Conservation (phyloP, 30 jellyfish, hydroid and myxozoan species). For the Cassiopea xamachana region DNA sequence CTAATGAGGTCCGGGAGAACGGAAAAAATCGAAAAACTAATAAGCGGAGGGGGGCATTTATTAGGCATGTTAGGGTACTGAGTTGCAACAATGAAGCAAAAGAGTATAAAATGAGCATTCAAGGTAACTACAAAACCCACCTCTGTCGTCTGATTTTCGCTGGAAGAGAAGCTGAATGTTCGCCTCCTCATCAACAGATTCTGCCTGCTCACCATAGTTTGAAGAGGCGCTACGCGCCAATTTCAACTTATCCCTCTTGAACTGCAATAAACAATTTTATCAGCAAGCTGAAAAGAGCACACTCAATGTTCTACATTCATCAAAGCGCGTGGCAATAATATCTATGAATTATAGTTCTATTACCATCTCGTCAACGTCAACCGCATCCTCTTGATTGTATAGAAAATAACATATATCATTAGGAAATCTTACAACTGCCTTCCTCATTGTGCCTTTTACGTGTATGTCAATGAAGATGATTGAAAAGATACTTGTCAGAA, state of each 20-base stretch:
- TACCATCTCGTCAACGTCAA: no score
- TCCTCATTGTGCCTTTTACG: no score
- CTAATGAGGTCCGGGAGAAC: no score
- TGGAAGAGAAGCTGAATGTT: background rate
- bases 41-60: no score
- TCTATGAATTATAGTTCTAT: no score
- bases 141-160: conserved; percentile 1
- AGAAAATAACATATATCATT: no score
- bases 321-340: background rate
- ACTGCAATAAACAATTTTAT: background rate
- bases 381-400: no score
- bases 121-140: background rate
- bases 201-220: background rate
- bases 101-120: background rate
- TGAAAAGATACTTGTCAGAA: no score
- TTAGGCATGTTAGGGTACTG: no score
- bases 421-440: no score
- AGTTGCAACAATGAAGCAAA: background rate
- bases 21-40: no score
- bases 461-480: no score
- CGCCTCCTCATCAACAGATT: background rate
- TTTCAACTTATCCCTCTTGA: background rate
- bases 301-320: background rate
- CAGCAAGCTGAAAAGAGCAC: background rate
- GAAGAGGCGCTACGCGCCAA: background rate